These are phyloP conservation scores for Tenualosa ilisha DNA, from an alignment of 2,797 vertebrate species.

Conservation along the genomic window DNA sequence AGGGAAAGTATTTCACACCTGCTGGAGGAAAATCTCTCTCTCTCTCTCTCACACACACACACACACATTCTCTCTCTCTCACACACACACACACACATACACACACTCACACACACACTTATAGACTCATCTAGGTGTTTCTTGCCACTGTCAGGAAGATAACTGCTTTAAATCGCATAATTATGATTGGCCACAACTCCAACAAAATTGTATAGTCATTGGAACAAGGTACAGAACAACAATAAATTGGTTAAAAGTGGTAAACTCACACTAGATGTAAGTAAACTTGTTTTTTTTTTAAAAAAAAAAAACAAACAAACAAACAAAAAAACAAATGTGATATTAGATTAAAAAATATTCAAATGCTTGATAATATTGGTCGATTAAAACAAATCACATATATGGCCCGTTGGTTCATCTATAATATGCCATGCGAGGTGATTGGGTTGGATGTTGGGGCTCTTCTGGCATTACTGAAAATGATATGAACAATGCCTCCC, in stretches of 20 bases:
- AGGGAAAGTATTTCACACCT: slow-evolving; percentile 11
- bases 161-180: neutral
- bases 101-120: neutral
- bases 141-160: neutral
- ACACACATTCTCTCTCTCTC: neutral
- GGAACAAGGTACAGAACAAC: neutral
- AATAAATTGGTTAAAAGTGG: neutral
- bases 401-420: neutral
- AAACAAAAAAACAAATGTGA: too few relatives aligned
- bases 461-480: neutral
- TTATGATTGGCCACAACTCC: neutral
- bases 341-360: too few relatives aligned
- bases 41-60: neutral
- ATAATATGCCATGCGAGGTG: neutral
- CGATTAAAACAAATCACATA: too few relatives aligned
- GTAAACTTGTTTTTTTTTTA: too few relatives aligned
- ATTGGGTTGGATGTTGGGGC: neutral
- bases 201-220: neutral
- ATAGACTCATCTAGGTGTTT: neutral
- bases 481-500: neutral
- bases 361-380: too few relatives aligned
- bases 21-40: neutral
- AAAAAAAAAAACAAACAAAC: too few relatives aligned
- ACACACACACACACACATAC: neutral
- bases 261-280: too few relatives aligned